Evolutionary conservation across 92 coral and sea anemone species (phyloP).

Genomic region (Parazoanthus darwini): DNA sequence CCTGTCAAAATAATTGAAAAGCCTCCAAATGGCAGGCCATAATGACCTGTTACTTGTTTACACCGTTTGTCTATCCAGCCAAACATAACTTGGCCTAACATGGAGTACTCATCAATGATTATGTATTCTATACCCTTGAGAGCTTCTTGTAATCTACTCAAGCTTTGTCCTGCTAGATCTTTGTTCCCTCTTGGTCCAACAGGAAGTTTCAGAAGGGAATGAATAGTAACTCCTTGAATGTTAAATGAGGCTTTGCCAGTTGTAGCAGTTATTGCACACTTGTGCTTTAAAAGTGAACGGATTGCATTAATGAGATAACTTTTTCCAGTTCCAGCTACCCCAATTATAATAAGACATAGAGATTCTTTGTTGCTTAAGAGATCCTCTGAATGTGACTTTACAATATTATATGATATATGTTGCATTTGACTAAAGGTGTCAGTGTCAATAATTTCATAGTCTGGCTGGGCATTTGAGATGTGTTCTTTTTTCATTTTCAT

Average conservation of each 20-base stretch:
- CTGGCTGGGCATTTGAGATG: constrained; percentile 8
- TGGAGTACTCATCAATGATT: constrained; percentile 31
- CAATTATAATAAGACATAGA: constrained; percentile 28
- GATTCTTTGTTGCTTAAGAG: constrained; percentile 23
- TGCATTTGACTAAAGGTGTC: constrained; percentile 31
- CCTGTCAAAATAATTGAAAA: constrained; percentile 18
- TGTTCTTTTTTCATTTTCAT: constrained; percentile 32
- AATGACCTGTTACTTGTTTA: constrained; percentile 25
- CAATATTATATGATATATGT: constrained; percentile 24
- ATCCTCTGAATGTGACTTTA: constrained; percentile 26
- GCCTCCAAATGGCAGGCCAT: constrained; percentile 37
- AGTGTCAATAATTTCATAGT: constrained; percentile 25
- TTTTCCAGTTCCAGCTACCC: constrained; percentile 16
- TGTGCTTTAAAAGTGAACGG: constrained; percentile 22
- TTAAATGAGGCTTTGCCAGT: constrained; percentile 23
- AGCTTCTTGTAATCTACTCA: constrained; percentile 28
- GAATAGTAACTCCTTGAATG: constrained; percentile 27
- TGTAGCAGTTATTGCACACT: constrained; percentile 27
- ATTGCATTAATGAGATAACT: constrained; percentile 16
- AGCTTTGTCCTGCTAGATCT: constrained; percentile 32
- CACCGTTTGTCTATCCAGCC: constrained; percentile 35
- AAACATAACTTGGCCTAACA: constrained; percentile 26
- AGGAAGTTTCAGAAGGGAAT: constrained; percentile 23
- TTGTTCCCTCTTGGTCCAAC: constrained; percentile 22
- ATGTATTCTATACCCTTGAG: constrained; percentile 25